Evolutionary conservation across 2,888 invertebrate genomes (phyloP).

Genomic region (Argyresthia goedartella): DNA sequence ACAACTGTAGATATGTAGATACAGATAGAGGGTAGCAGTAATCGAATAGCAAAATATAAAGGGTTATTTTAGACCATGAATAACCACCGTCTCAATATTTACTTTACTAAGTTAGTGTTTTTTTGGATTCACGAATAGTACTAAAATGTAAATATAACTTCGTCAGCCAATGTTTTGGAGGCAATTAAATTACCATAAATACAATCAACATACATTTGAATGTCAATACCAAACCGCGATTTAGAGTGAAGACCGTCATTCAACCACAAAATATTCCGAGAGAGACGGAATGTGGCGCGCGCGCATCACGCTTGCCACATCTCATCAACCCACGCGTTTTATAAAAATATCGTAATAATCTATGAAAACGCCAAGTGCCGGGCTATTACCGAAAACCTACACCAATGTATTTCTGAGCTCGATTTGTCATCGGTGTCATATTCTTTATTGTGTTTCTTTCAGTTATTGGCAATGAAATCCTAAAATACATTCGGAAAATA

Average conservation of each 20-base stretch:
- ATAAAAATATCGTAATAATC: slow-evolving; percentile 39
- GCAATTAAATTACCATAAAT: neutral
- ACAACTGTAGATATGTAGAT: neutral
- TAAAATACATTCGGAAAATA: too few species aligned
- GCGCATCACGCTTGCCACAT: neutral
- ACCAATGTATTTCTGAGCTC: too few species aligned
- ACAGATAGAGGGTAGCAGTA: too few species aligned
- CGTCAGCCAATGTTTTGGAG: neutral
- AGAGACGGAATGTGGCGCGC: neutral
- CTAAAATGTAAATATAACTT: too few species aligned
- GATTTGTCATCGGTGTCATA: too few species aligned
- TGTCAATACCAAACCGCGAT: neutral
- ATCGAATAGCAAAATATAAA: too few species aligned
- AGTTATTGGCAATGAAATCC: too few species aligned
- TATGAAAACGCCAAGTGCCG: slow-evolving; percentile 12
- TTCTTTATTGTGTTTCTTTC: too few species aligned
- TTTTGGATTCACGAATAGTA: too few species aligned
- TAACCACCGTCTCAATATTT: too few species aligned
- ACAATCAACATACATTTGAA: neutral
- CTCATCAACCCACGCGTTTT: slow-evolving; percentile 23
- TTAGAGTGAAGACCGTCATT: neutral
- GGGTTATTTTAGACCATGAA: too few species aligned
- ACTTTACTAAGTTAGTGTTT: too few species aligned
- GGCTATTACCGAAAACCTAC: neutral
- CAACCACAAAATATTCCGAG: neutral